Evolutionary conservation across 2,797 vertebrate species (phyloP), one percentile per base, ranked within the genome.

Genomic region (Centropyge bicolor): DNA sequence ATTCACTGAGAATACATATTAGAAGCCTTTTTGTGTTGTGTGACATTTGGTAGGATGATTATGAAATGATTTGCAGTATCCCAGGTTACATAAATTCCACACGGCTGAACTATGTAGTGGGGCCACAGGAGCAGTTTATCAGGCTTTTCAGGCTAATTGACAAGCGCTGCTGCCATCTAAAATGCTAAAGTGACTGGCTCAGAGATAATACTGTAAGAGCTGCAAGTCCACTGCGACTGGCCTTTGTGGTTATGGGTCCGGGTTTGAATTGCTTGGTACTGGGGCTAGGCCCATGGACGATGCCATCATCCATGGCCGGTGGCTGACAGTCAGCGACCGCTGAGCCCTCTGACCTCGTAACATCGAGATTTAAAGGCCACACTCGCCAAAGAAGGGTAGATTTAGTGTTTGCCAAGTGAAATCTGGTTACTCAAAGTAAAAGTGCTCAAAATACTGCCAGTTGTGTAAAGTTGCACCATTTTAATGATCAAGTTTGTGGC

Each of bases 41-140:
- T 14, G 22, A 41, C 17, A 60, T 19, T 12, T 43, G 22, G 41
- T 12, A 3, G 41, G 22, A 41, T 52, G 24, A 24, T 46, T 56
- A n/a, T 56, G 16, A 55, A 45, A 73, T 10, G 1, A 9, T 72
- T 27, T 45, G 49, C 59, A 51, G 67, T 24, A 65, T 31, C 27
- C 48, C 13, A 46, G 2, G 22, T 77, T 55, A 62, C 40, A 46
- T 54, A 54, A 76, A 62, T 36, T 27, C 48, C 55, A 68, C 40
- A 24, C 24, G 35, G 5, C 45, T 41, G 38, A 8, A 4, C n/a
- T 22, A 9, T 14, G 5, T 19, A n/a, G 35, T 6, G 6, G 11
- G 59, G 36, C 38, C 36, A 40, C 10, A 36, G n/a, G 24, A 17
- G 27, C 16, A 20, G 19, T 46, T 27, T 20, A n/a, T 54, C 43